These are phyloP conservation scores for Leptonema lineaticorne DNA, from an alignment of 1,140 invertebrate species.

Conservation along the genomic window DNA sequence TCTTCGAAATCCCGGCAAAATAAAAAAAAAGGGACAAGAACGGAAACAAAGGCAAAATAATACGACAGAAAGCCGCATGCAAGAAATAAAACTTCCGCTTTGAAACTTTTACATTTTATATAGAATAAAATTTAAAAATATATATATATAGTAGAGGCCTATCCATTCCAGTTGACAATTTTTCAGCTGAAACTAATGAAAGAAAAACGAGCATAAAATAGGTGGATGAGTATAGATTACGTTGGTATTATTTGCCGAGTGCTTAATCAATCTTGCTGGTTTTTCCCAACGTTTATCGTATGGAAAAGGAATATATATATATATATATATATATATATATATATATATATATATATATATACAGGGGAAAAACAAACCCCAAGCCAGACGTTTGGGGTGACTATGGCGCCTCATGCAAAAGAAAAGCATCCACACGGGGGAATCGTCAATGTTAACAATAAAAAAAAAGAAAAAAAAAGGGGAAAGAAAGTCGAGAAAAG, in stretches of 20 bases:
- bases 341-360: too few species aligned
- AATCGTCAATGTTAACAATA: neutral
- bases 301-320: conserved; percentile 1
- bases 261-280: conserved; percentile 20
- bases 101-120: conserved; percentile 2
- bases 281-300: conserved; percentile 19
- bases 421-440: conserved; percentile 21
- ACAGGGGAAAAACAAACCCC: too few species aligned
- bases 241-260: too few species aligned
- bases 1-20: neutral
- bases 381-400: conserved; percentile 11
- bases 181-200: too few species aligned
- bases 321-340: too few species aligned
- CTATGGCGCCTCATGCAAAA: conserved; percentile 27
- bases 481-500: neutral
- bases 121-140: too few species aligned
- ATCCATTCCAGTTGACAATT: neutral
- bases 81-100: neutral
- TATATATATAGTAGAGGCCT: too few species aligned
- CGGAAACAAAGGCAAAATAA: neutral
- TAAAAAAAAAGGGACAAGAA: neutral
- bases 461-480: neutral
- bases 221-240: too few species aligned
- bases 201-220: too few species aligned
- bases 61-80: neutral